These are phyloP conservation scores for Harpagus bidentatus DNA, from an alignment of 2,113 vertebrate species.

Conservation along the genomic window DNA sequence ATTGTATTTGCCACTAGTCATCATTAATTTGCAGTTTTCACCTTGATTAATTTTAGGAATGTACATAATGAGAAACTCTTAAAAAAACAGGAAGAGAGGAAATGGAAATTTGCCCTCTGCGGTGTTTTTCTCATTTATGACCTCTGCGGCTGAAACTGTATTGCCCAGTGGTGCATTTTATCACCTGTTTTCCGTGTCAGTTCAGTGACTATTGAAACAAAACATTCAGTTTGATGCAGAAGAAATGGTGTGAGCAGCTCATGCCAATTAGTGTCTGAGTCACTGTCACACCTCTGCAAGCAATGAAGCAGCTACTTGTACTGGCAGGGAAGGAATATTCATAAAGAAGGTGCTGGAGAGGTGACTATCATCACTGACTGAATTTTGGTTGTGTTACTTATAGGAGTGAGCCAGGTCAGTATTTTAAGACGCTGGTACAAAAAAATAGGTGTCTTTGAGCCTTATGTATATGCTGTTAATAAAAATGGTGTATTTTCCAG, in stretches of 20 bases:
- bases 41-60: conserved; percentile 40
- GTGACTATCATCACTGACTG: not conserved
- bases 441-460: not conserved
- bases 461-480: not conserved
- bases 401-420: not conserved
- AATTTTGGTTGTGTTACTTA: not conserved
- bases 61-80: not conserved
- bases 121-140: conserved; percentile 45
- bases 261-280: not conserved
- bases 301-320: not conserved
- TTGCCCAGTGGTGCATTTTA: conserved; percentile 3
- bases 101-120: conserved; percentile 35
- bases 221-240: not conserved
- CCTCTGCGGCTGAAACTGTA: not conserved
- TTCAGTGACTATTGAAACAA: conserved; percentile 7
- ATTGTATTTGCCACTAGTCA: not conserved
- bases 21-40: conserved; percentile 33
- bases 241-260: not conserved
- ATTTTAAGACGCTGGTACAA: not conserved
- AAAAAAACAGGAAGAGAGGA: conserved; percentile 51
- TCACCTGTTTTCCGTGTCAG: conserved; percentile 1
- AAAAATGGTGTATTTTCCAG: not conserved
- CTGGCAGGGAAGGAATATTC: not conserved
- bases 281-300: not conserved
- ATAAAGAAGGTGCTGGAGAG: not conserved